Conservation (phyloP, 2,113 vertebrate species). For the Chaetodon trifascialis region DNA sequence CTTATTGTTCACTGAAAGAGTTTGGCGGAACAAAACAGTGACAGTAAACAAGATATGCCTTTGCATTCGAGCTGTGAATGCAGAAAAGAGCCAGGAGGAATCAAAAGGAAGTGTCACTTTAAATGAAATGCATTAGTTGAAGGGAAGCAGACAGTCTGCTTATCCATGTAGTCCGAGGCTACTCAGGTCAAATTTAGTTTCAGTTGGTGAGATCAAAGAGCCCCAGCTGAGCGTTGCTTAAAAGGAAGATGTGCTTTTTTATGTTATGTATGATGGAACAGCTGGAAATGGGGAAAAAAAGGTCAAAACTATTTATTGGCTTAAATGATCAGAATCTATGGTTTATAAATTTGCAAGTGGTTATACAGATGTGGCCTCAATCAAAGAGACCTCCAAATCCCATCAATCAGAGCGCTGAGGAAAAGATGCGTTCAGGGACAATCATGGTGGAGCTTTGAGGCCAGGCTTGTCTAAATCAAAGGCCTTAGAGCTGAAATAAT, state of each 20-base stretch:
- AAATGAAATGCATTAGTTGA: slow-evolving; percentile 67
- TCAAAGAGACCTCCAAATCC: slow-evolving; percentile 87
- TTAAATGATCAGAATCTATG: slow-evolving; percentile 44
- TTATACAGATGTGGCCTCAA: slow-evolving; percentile 77
- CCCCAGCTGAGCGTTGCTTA: slow-evolving; percentile 80
- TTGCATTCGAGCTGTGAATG: slow-evolving; percentile 66
- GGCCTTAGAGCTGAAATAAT: slow-evolving; percentile 76
- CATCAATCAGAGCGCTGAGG: slow-evolving; percentile 88
- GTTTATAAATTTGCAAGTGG: slow-evolving; percentile 33
- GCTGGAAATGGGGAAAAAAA: slow-evolving; percentile 66
- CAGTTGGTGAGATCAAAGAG: slow-evolving; percentile 86
- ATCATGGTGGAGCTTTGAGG: slow-evolving; percentile 86
- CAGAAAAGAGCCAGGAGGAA: slow-evolving; percentile 65
- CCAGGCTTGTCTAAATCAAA: slow-evolving; percentile 90
- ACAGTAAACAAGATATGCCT: slow-evolving; percentile 79
- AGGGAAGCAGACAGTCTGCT: slow-evolving; percentile 68
- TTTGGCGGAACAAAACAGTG: slow-evolving; percentile 76
- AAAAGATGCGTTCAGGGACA: slow-evolving; percentile 84
- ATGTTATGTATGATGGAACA: slow-evolving; percentile 64
- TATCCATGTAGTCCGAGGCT: slow-evolving; percentile 78
- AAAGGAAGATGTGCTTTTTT: slow-evolving; percentile 69
- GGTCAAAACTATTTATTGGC: slow-evolving; percentile 67
- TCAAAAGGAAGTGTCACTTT: slow-evolving; percentile 67
- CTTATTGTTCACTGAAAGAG: slow-evolving; percentile 82
- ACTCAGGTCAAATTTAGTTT: slow-evolving; percentile 84